Percentiles rank a stretch among this genome's conserved stretches.
These are phyloP conservation scores for Teinopalpus imperialis DNA, from an alignment of 2,888 invertebrate genomes.

Conservation along the genomic window DNA sequence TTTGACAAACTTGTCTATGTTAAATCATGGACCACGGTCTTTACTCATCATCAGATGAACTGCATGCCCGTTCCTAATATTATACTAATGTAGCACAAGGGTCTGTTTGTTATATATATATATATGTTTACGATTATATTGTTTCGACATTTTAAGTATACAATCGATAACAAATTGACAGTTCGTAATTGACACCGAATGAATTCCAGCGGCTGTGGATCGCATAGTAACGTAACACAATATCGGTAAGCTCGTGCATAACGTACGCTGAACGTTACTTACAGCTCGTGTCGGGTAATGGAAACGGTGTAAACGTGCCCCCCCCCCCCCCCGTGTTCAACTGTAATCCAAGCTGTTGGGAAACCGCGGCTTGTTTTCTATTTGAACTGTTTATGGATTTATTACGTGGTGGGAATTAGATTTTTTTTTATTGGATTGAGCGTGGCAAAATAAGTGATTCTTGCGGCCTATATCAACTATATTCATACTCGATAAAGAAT, in stretches of 20 bases:
- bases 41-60: too few species aligned
- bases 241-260: slow-evolving; percentile 1
- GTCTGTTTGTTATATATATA: background rate
- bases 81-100: too few species aligned
- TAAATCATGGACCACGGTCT: too few species aligned
- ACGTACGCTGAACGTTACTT: slow-evolving; percentile 11
- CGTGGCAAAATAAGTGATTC: too few species aligned
- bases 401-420: slow-evolving; percentile 1
- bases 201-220: background rate
- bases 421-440: too few species aligned
- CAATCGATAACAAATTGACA: slow-evolving; percentile 6
- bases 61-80: too few species aligned
- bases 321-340: too few species aligned
- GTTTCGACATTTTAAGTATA: too few species aligned
- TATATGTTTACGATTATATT: too few species aligned
- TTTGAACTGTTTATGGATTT: slow-evolving; percentile 23
- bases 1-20: too few species aligned
- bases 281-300: slow-evolving; percentile 14
- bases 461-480: too few species aligned
- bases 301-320: slow-evolving; percentile 21
- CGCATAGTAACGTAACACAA: slow-evolving; percentile 8
- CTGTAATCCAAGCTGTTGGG: slow-evolving; percentile 33
- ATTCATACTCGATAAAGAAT: too few species aligned
- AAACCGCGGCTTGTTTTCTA: slow-evolving; percentile 29
- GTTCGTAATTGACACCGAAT: background rate